Evolutionary conservation across 2,797 vertebrate species (phyloP).

Genomic region (Lacerta viridis): DNA sequence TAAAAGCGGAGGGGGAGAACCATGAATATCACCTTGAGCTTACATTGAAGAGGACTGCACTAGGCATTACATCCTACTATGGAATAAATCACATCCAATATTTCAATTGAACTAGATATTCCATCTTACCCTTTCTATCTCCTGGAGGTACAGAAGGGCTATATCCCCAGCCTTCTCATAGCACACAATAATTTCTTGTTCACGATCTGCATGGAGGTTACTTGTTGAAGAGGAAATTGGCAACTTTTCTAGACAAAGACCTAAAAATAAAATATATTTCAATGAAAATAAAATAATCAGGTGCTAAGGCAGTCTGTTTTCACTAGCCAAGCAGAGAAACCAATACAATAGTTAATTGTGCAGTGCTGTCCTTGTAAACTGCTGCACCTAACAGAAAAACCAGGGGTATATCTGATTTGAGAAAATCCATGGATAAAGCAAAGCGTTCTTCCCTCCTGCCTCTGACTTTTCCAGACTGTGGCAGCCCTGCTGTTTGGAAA

Average conservation of each 20-base stretch:
- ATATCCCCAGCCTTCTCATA: constrained; percentile 99
- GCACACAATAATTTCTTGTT: constrained; percentile 95
- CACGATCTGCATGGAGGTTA: constrained; percentile 85
- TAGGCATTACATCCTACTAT: not conserved
- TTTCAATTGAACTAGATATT: not conserved
- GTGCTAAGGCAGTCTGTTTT: not conserved
- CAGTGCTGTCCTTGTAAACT: not conserved
- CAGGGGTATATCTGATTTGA: not conserved
- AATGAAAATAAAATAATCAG: constrained; percentile 23
- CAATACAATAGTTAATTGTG: not conserved
- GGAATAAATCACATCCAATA: not conserved
- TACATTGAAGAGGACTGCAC: not conserved
- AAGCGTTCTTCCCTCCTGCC: not conserved
- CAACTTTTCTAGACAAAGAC: constrained; percentile 89
- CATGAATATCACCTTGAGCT: too few species aligned
- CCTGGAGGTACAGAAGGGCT: constrained; percentile 96
- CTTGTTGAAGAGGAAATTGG: constrained; percentile 88
- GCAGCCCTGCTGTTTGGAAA: not conserved
- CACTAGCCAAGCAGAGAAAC: not conserved
- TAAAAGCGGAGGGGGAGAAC: too few species aligned
- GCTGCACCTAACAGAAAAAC: not conserved
- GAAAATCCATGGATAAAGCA: not conserved
- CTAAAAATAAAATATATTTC: constrained; percentile 74
- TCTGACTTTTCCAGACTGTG: not conserved
- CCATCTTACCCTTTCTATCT: constrained; percentile 92